Evolutionary conservation across 2,113 vertebrate genomes (phyloP).

Genomic region (Edolisoma coerulescens): DNA sequence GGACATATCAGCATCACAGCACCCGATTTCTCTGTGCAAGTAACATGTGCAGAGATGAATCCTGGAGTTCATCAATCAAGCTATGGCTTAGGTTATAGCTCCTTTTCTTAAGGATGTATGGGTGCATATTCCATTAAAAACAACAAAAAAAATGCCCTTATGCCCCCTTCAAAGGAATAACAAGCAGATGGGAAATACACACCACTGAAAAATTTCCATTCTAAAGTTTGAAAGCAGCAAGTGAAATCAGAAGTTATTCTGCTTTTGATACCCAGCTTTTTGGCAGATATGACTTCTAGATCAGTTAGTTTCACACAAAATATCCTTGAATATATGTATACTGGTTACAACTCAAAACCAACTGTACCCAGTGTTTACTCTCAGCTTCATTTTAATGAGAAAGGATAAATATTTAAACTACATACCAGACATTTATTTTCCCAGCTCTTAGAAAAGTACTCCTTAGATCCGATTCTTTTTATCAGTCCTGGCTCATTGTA

Average conservation of each 20-base stretch:
- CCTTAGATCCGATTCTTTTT: background rate
- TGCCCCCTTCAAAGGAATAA: background rate
- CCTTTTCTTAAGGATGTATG: background rate
- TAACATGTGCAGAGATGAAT: background rate
- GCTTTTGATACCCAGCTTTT: background rate
- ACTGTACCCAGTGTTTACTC: background rate
- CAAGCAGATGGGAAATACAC: background rate
- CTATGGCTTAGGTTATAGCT: background rate
- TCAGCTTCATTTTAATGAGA: background rate
- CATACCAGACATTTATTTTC: background rate
- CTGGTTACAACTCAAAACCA: background rate
- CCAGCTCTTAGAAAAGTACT: background rate
- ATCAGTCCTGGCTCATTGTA: background rate
- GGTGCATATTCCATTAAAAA: background rate
- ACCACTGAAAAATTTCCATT: background rate
- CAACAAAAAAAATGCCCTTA: background rate
- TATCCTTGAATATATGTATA: too few species aligned
- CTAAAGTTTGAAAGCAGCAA: background rate
- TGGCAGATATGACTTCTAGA: background rate
- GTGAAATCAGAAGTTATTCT: background rate
- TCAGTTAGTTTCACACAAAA: background rate
- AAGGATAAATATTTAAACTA: background rate
- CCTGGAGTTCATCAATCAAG: background rate
- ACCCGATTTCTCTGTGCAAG: background rate
- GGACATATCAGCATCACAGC: background rate